Conservation (phyloP, 2,113 vertebrate genomes). For the Struthidea cinerea region DNA sequence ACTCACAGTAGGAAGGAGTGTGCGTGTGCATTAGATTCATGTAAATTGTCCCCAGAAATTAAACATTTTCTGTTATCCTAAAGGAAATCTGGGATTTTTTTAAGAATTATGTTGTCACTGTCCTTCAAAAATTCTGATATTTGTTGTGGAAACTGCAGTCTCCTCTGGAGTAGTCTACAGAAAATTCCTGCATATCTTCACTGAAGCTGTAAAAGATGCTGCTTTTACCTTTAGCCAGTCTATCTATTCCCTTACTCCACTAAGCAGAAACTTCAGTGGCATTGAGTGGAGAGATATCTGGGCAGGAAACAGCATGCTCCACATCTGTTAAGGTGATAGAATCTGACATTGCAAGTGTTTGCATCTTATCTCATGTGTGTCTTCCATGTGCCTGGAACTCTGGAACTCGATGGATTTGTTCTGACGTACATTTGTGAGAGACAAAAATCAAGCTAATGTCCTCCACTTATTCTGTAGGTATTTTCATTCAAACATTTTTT, state of each 20-base stretch:
- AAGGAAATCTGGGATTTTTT: not conserved
- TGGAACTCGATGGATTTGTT: not conserved
- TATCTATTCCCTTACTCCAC: not conserved
- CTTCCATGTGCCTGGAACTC: not conserved
- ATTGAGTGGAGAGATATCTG: not conserved
- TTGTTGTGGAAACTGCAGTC: not conserved
- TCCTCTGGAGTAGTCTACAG: not conserved
- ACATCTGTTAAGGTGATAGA: not conserved
- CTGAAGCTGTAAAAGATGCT: not conserved
- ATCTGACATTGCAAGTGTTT: not conserved
- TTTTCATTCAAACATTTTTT: not conserved
- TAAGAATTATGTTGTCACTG: not conserved
- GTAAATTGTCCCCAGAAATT: not conserved
- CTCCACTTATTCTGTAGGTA: not conserved
- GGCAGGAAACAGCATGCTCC: not conserved
- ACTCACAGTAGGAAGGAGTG: accelerated
- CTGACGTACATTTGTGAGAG: not conserved
- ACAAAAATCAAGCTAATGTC: not conserved
- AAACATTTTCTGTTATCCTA: not conserved
- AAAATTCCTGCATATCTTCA: not conserved
- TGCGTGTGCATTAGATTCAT: not conserved
- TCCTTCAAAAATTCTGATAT: not conserved
- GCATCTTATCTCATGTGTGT: not conserved
- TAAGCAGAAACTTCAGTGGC: not conserved
- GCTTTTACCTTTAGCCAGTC: not conserved